Percentiles rank a stretch among this genome's conserved stretches.
phyloP scores from a whole-genome alignment of 2,113 vertebrate genomes.

The Pteronura brasiliensis region DNA sequence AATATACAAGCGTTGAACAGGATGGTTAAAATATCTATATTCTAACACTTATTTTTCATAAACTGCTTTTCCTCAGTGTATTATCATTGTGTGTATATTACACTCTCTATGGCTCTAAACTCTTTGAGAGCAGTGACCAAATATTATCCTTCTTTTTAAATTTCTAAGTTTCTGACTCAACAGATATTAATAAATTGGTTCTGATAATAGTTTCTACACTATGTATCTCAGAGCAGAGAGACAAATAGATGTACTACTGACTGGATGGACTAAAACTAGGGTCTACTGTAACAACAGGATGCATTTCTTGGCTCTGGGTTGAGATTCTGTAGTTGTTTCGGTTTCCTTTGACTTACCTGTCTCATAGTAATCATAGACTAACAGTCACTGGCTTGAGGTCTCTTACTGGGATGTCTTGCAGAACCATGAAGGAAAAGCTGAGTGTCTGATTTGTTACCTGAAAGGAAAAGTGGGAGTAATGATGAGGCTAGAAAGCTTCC shows the following conservation, averaged over 20 bases:
- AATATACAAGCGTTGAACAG: background rate
- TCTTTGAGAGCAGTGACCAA: background rate
- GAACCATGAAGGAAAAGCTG: constrained; percentile 56
- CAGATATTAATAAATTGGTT: background rate
- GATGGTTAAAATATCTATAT: background rate
- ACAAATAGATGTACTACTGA: background rate
- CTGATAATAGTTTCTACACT: background rate
- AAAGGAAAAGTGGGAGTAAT: background rate
- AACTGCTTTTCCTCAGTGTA: background rate
- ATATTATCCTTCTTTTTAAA: background rate
- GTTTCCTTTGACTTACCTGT: constrained; percentile 74
- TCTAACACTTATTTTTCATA: background rate
- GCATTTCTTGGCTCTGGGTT: background rate
- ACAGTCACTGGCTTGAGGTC: constrained; percentile 82
- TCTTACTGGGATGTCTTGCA: constrained; percentile 74
- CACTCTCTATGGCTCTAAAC: background rate
- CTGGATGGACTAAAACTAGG: background rate
- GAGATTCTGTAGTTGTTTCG: background rate
- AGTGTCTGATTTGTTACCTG: constrained; percentile 4
- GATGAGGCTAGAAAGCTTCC: background rate
- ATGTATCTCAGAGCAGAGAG: background rate
- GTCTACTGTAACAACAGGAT: background rate
- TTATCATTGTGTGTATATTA: background rate
- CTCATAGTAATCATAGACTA: constrained; percentile 86
- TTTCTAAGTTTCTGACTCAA: background rate